Evolutionary conservation across 2,113 vertebrate genomes (phyloP), one percentile per base, ranked within the genome.

Genomic region (Halichoerus grypus): DNA sequence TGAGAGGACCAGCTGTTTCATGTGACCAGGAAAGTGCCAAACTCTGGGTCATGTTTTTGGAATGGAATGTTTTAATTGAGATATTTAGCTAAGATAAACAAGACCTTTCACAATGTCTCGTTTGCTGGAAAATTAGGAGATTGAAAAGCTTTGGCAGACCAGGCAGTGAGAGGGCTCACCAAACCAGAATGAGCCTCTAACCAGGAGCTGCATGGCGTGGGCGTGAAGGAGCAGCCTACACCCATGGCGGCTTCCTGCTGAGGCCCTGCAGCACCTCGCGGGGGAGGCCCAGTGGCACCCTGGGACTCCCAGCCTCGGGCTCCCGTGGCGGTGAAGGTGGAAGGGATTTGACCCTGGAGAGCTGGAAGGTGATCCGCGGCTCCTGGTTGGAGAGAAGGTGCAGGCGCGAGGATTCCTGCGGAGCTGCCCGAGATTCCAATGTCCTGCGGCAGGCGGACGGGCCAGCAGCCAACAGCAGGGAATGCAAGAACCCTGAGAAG

Each of bases 51-150:
- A n/a, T 59, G 88, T 15, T 92, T 42, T 31, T 46, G 57, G 96
- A 95, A 95, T 67, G 95, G 88, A 87, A 97, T 77, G 57, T 97
- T 96, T 96, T 90, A 85, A 96, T 53, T 81, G 69, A 77, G 91
- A 96, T 94, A 63, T 81, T 95, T 61, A 77, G 79, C 63, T 83
- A 63, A 94, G 85, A 98, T 93, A 94, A 97, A 94, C 86, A 93
- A 57, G 79, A n/a, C 11, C 81, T 96, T 80, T 84, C 85, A 92
- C 51, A 76, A 67, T 11, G 67, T 39, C 92, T 83, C 33, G 39
- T 88, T 71, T 83, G 80, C 90, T 94, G 94, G 91, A 83, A 96
- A 71, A 49, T 42, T 2, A 24, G 65, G 82, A 96, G 49, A 14
- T 14, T 28, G 77, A 67, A 69, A 71, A 59, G 4, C 16, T 28